These are phyloP conservation scores for Procambarus virginalis DNA, from an alignment of 1,140 invertebrate species.

Conservation along the genomic window DNA sequence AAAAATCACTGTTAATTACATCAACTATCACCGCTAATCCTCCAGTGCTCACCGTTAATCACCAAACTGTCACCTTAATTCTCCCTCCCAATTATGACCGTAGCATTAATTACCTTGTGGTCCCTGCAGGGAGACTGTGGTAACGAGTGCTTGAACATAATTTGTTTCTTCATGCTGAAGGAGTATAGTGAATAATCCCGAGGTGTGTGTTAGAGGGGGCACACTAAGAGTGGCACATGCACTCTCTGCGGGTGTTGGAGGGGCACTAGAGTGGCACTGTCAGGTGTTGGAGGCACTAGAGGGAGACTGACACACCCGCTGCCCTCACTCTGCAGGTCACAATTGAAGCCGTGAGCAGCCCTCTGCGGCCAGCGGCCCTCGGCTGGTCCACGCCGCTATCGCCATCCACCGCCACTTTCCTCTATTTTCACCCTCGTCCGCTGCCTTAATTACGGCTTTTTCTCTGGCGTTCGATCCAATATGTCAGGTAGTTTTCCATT, in stretches of 20 bases:
- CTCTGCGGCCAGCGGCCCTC: slow-evolving; percentile 5
- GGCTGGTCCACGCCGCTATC: not conserved
- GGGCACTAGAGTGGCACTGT: not conserved
- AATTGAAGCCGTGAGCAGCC: slow-evolving; percentile 16
- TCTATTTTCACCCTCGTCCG: not conserved
- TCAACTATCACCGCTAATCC: too few species aligned
- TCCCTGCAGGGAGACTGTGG: not conserved
- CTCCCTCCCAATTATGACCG: too few species aligned
- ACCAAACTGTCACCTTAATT: too few species aligned
- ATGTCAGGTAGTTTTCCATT: too few species aligned
- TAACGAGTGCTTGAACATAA: slow-evolving; percentile 54
- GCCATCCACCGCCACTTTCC: not conserved
- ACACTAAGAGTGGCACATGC: too few species aligned
- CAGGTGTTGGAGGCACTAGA: not conserved
- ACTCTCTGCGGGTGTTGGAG: too few species aligned
- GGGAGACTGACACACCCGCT: not conserved
- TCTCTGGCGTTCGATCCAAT: too few species aligned
- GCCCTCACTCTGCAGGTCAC: slow-evolving; percentile 14
- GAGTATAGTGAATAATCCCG: not conserved
- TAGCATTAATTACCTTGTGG: slow-evolving; percentile 23
- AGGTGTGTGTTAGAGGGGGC: too few species aligned
- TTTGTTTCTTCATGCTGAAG: slow-evolving; percentile 56
- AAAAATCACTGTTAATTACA: too few species aligned
- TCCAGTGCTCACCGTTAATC: too few species aligned
- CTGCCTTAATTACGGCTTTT: too few species aligned